Evolutionary conservation across 2,113 vertebrate genomes (phyloP).

Genomic region (Oreochromis niloticus): DNA sequence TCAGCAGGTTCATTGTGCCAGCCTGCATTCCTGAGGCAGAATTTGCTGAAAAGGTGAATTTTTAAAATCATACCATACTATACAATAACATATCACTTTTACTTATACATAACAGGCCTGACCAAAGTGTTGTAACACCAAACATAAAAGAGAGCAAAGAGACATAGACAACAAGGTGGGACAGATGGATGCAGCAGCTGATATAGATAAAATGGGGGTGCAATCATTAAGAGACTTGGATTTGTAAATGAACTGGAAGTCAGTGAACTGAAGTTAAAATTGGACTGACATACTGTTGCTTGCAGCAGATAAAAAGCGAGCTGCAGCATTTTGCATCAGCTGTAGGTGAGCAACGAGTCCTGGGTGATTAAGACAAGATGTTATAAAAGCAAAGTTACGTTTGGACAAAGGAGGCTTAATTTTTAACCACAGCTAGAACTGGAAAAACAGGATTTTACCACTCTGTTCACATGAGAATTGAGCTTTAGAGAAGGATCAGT

Average conservation of each 20-base stretch:
- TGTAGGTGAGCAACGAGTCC: not conserved
- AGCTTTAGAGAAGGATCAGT: not conserved
- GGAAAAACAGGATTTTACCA: not conserved
- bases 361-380: not conserved
- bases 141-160: not conserved
- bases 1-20: conserved; percentile 75
- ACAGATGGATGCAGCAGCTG: not conserved
- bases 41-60: conserved; percentile 79
- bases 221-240: not conserved
- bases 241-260: not conserved
- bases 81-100: not conserved
- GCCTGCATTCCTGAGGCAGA: conserved; percentile 83
- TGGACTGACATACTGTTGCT: not conserved
- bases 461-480: not conserved
- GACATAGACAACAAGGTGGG: not conserved
- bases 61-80: not conserved
- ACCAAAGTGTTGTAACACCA: not conserved
- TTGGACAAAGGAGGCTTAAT: not conserved
- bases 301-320: not conserved
- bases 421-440: not conserved
- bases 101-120: not conserved
- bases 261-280: not conserved
- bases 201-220: not conserved
- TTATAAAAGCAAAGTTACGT: not conserved
- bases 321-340: not conserved